phyloP scores from a whole-genome alignment of 2,797 vertebrate genomes.

The Mormyrus hasselquistii region DNA sequence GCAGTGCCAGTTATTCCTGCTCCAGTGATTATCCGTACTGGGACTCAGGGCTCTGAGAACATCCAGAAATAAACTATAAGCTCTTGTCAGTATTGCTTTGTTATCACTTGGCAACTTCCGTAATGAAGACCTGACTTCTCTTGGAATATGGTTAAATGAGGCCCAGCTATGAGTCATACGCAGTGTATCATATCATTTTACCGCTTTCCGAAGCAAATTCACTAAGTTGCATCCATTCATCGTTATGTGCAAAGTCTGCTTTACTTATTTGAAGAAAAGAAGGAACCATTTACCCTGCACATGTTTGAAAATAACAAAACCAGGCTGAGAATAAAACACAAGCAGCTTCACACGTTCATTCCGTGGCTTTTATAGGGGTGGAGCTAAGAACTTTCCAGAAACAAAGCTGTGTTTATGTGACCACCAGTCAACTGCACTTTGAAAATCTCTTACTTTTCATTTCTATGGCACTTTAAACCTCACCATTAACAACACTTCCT shows the following conservation, averaged over 20 bases:
- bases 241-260: background rate
- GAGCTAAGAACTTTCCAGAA: background rate
- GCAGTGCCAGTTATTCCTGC: background rate
- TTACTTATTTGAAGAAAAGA: background rate
- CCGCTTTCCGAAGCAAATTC: background rate
- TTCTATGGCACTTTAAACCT: background rate
- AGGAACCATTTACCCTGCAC: background rate
- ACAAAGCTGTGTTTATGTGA: background rate
- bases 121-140: background rate
- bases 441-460: background rate
- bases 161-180: background rate
- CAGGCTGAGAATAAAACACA: background rate
- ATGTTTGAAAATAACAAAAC: background rate
- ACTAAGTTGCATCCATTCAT: background rate
- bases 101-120: background rate
- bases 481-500: background rate
- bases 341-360: background rate
- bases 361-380: background rate
- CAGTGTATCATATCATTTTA: background rate
- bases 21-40: background rate
- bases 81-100: background rate
- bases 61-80: background rate
- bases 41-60: background rate
- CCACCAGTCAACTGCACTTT: background rate
- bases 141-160: background rate